Conservation (phyloP, 2,113 vertebrate genomes). For the Gnathonemus longibarbis region DNA sequence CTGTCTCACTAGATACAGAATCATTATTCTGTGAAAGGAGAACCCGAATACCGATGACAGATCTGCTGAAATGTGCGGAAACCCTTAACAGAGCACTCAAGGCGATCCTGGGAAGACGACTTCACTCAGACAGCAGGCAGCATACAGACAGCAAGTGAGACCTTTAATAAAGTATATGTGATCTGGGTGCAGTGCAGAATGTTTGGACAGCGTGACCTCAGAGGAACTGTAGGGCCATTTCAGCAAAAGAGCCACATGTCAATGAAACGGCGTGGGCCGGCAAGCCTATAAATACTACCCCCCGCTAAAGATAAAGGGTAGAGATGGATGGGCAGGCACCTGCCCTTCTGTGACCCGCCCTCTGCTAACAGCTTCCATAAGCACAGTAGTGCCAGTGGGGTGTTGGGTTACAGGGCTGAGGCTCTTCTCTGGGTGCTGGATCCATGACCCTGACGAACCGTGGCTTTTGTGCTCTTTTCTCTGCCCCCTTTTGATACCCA, state of each 20-base stretch:
- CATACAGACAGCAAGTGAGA: background rate
- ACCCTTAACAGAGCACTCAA: background rate
- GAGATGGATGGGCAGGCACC: background rate
- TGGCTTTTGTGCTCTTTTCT: slow-evolving; percentile 8
- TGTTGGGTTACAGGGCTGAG: slow-evolving; percentile 25
- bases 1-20: background rate
- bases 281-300: slow-evolving; percentile 29
- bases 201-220: background rate
- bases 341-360: slow-evolving; percentile 15
- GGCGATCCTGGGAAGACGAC: background rate
- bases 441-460: slow-evolving; percentile 26
- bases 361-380: slow-evolving; percentile 18
- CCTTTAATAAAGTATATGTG: background rate
- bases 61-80: background rate
- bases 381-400: background rate
- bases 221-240: background rate
- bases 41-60: background rate
- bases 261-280: slow-evolving; percentile 26
- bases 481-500: background rate
- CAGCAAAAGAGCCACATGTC: slow-evolving; percentile 25
- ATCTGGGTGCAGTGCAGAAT: background rate
- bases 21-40: background rate
- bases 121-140: background rate
- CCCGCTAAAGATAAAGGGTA: slow-evolving; percentile 26
- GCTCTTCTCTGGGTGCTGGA: slow-evolving; percentile 9